A percentile compares a stretch with the other conserved stretches of the same genome.
These are phyloP conservation scores for Mayetiola destructor DNA, from an alignment of 2,888 invertebrate species.

Conservation along the genomic window DNA sequence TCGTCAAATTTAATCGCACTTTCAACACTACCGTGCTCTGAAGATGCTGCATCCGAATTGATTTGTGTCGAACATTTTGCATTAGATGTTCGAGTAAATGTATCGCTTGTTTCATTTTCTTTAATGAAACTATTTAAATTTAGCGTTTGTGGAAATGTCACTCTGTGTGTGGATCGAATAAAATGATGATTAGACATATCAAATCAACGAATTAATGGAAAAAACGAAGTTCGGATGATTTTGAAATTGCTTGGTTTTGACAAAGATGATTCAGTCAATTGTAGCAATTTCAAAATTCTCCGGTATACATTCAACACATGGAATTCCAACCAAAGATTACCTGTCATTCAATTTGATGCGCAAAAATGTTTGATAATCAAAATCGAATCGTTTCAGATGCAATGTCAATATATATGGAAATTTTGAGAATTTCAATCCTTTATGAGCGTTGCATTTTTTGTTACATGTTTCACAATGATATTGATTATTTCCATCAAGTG, in stretches of 20 bases:
- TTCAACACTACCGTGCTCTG: conserved; percentile 35
- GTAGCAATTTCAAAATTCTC: too few relatives aligned
- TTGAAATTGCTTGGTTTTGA: too few relatives aligned
- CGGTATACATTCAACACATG: neutral
- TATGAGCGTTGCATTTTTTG: conserved; percentile 77
- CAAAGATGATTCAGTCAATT: too few relatives aligned
- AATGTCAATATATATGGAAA: conserved; percentile 77
- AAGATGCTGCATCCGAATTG: conserved; percentile 22
- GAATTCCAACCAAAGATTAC: conserved; percentile 36
- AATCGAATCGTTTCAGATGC: conserved; percentile 80
- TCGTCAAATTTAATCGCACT: conserved; percentile 44
- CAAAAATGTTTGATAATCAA: conserved; percentile 70
- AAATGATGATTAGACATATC: conserved; percentile 16
- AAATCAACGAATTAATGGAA: neutral
- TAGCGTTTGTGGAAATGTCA: conserved; percentile 64
- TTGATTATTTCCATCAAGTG: conserved; percentile 67
- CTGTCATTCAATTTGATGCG: conserved; percentile 77
- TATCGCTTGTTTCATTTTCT: conserved; percentile 16
- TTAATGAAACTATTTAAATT: conserved; percentile 62
- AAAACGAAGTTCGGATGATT: neutral
- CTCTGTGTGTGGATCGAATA: conserved; percentile 38
- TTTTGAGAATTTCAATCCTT: conserved; percentile 71
- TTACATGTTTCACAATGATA: conserved; percentile 76
- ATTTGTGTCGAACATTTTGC: neutral
- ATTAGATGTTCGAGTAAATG: neutral